phyloP scores from a whole-genome alignment of 2,113 vertebrate species.

The Fulmarus glacialis region DNA sequence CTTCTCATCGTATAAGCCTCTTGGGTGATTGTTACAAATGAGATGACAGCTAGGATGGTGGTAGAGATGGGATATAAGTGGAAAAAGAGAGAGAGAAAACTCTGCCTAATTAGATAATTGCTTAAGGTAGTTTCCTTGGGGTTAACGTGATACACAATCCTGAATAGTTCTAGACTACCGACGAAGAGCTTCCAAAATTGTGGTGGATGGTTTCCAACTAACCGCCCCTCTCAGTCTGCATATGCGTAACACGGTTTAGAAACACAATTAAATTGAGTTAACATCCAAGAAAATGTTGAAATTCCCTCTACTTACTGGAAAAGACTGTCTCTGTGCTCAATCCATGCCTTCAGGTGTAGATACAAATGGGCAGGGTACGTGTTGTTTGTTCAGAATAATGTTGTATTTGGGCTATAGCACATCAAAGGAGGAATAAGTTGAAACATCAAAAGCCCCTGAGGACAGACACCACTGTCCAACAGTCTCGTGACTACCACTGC shows the following conservation, averaged over 20 bases:
- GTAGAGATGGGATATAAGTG: background rate
- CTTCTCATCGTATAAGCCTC: background rate
- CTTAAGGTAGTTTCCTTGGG: conserved; percentile 9
- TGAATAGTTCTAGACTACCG: background rate
- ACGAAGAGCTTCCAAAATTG: background rate
- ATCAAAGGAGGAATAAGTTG: background rate
- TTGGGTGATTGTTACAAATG: conserved; percentile 16
- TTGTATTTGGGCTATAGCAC: background rate
- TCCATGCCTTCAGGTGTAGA: background rate
- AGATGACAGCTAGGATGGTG: conserved; percentile 32
- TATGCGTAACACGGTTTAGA: background rate
- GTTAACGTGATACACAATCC: background rate
- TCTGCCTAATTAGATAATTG: conserved; percentile 27
- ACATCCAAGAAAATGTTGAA: background rate
- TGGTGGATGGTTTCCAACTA: background rate
- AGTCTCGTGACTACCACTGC: background rate
- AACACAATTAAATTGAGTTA: background rate
- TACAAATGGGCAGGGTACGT: background rate
- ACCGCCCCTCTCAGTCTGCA: background rate
- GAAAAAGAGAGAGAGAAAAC: background rate
- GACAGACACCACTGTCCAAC: background rate
- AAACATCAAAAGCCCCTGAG: background rate
- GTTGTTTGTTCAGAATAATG: background rate
- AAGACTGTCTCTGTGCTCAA: background rate
- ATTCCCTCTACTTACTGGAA: background rate